A percentile compares a stretch with the other conserved stretches of the same genome.
Evolutionary conservation across 2,797 vertebrate genomes (phyloP).

Genomic region (Lagodon rhomboides): DNA sequence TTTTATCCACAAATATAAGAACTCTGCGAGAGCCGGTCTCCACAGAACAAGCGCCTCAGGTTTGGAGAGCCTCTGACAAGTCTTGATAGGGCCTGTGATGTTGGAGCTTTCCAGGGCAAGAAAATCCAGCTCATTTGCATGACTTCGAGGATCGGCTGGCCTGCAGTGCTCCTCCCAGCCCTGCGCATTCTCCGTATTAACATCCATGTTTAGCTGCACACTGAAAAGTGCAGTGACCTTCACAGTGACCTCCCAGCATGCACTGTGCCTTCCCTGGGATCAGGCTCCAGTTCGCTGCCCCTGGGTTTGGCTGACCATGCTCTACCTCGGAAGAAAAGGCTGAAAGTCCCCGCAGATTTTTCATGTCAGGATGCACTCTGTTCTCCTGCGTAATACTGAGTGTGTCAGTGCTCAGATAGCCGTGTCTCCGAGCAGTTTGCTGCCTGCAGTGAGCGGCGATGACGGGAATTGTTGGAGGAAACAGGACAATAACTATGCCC

Average conservation of each 20-base stretch:
- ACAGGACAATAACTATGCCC: conserved; percentile 50
- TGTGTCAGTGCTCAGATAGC: conserved; percentile 52
- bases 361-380: conserved; percentile 49
- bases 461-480: conserved; percentile 19
- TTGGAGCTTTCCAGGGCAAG: conserved; percentile 20
- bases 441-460: conserved; percentile 35
- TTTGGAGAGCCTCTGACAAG: conserved; percentile 10
- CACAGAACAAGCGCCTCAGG: conserved; percentile 13
- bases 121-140: conserved; percentile 33
- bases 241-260: conserved; percentile 65
- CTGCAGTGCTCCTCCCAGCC: conserved; percentile 38
- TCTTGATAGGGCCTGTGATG: conserved; percentile 2
- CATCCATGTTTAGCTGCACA: conserved; percentile 42
- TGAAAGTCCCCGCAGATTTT: conserved; percentile 58
- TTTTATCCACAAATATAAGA: not conserved
- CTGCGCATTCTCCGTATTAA: conserved; percentile 32
- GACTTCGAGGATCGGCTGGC: conserved; percentile 29
- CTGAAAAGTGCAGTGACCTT: conserved; percentile 70
- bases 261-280: conserved; percentile 52
- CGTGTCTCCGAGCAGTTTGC: conserved; percentile 37
- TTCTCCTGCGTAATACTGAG: conserved; percentile 23
- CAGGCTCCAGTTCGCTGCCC: conserved; percentile 41
- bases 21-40: conserved; percentile 10
- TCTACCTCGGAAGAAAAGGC: conserved; percentile 57
- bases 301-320: conserved; percentile 64